Evolutionary conservation across 2,888 invertebrate species (phyloP).

Genomic region (Netelia fuscicornis): DNA sequence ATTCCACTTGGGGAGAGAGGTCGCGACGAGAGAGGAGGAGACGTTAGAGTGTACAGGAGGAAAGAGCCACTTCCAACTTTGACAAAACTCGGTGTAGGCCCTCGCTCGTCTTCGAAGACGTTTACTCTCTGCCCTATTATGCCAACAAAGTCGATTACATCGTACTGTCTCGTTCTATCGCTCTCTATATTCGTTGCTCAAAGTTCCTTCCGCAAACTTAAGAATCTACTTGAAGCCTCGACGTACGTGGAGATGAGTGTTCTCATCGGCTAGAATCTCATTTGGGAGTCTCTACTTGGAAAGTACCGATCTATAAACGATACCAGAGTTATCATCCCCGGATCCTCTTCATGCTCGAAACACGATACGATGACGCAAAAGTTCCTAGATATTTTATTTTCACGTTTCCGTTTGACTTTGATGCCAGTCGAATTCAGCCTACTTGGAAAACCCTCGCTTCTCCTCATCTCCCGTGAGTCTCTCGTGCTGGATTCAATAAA

Average conservation of each 20-base stretch:
- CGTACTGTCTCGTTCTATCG: conserved; percentile 36
- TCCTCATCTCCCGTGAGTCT: conserved; percentile 26
- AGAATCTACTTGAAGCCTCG: conserved; percentile 46
- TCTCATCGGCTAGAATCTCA: conserved; percentile 51
- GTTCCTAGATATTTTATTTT: conserved; percentile 18
- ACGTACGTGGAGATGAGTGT: conserved; percentile 39
- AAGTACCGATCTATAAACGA: conserved; percentile 39
- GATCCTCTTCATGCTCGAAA: conserved; percentile 4
- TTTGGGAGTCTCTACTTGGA: conserved; percentile 39
- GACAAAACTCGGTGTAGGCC: conserved; percentile 46
- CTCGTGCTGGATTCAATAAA: conserved; percentile 52
- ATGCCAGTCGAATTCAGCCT: conserved; percentile 21
- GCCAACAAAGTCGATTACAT: conserved; percentile 65
- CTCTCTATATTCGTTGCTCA: conserved; percentile 34
- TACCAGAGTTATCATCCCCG: conserved; percentile 19
- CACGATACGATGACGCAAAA: not conserved
- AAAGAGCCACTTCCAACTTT: conserved; percentile 64
- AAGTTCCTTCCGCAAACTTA: conserved; percentile 61
- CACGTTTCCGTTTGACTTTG: conserved; percentile 42
- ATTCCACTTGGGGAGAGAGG: not conserved
- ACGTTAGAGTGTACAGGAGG: conserved; percentile 19
- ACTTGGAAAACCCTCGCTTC: conserved; percentile 42
- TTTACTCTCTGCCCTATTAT: conserved; percentile 63
- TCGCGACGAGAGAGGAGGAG: conserved; percentile 16
- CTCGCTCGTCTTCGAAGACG: conserved; percentile 59